Conservation (phyloP, 2,888 invertebrate species). For the Hipparchia semele region DNA sequence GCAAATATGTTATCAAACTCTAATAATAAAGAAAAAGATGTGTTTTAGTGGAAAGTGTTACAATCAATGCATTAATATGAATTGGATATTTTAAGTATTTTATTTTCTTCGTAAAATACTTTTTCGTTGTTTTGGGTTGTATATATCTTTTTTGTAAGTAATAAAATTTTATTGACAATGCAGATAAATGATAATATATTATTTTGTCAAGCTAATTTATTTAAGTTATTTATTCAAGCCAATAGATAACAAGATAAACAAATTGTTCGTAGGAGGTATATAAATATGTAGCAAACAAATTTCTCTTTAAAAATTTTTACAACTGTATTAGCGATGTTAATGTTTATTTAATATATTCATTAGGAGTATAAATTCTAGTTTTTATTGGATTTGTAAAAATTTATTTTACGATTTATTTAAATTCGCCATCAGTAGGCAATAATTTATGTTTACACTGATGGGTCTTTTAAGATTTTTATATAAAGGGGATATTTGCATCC, state of each 20-base stretch:
- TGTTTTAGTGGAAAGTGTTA: too few species aligned
- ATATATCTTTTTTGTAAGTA: background rate
- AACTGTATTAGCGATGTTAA: conserved; percentile 5
- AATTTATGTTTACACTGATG: conserved; percentile 38
- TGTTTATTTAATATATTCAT: conserved; percentile 6
- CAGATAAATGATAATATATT: background rate
- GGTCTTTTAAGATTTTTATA: conserved; percentile 9
- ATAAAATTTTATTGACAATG: background rate
- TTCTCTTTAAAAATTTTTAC: conserved; percentile 2
- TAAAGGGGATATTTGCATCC: conserved; percentile 1
- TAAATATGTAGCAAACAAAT: background rate
- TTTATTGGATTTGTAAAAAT: conserved; percentile 31
- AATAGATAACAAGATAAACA: background rate
- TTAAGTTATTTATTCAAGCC: background rate
- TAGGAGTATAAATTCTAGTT: conserved; percentile 22
- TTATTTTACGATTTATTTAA: conserved; percentile 45
- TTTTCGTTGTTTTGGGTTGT: too few species aligned
- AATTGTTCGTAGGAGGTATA: background rate
- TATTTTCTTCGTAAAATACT: too few species aligned
- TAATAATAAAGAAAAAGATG: too few species aligned
- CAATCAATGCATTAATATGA: too few species aligned
- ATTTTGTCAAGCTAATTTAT: too few species aligned
- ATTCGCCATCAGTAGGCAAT: conserved; percentile 18
- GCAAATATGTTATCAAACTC: too few species aligned
- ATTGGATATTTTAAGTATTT: too few species aligned